phyloP scores from a whole-genome alignment of 2,888 invertebrate genomes.

The Eristalis pertinax region DNA sequence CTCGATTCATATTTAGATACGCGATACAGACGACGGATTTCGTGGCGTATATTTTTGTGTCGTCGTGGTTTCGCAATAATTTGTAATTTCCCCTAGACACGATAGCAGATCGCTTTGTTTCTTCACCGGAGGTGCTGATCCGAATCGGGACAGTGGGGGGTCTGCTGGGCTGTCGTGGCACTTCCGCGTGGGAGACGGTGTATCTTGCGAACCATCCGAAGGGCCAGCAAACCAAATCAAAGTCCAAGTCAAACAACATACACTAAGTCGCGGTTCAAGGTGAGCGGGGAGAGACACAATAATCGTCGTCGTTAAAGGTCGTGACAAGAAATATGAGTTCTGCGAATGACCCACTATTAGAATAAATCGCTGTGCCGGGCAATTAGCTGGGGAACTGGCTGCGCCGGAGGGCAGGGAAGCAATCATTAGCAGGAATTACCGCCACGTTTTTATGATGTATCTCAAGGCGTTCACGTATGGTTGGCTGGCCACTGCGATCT shows the following conservation, averaged over 20 bases:
- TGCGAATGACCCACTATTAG: background rate
- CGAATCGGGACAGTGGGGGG: constrained; percentile 17
- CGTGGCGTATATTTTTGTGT: constrained; percentile 51
- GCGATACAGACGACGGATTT: constrained; percentile 7
- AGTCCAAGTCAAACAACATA: background rate
- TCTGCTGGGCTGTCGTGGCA: background rate
- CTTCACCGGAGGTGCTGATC: constrained; percentile 23
- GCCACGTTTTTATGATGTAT: background rate
- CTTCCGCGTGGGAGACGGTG: constrained; percentile 29
- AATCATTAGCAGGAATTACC: background rate
- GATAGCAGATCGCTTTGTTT: constrained; percentile 47
- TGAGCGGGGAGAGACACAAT: background rate
- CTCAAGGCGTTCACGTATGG: background rate
- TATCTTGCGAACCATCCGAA: background rate
- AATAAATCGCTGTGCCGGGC: background rate
- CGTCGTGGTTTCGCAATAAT: constrained; percentile 61
- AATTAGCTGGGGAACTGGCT: background rate
- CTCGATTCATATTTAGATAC: constrained; percentile 58
- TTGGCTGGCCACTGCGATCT: background rate
- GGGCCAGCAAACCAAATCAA: background rate
- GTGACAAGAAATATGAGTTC: background rate
- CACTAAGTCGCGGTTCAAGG: background rate
- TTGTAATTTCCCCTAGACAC: constrained; percentile 50
- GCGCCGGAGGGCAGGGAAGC: background rate
- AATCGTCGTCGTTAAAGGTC: background rate